Base-by-base conservation (phyloP, 2,797 vertebrate species). In the Salmo trutta region DNA sequence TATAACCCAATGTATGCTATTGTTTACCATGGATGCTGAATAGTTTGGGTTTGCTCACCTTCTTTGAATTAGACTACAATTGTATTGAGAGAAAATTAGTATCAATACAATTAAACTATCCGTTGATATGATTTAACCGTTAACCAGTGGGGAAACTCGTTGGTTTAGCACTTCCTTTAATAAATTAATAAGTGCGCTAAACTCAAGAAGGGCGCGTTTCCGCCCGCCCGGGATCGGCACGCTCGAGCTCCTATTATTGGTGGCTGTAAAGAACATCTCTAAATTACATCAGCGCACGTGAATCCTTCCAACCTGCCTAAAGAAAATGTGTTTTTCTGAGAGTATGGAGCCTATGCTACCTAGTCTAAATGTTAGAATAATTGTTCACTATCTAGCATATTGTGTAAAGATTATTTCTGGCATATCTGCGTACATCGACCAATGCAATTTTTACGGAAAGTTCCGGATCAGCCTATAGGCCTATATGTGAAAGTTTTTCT, bases 291-390 rank as follows among this genome's bases (percentile, higher is more conserved):
- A 54, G 77, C 78, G 79, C 86, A 41, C 79, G 82, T 80, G 77
- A 79, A 87, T 85, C 64, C 82, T 67, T 75, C 72, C 76, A 75
- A 79, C 41, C 29, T 75, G 79, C 75, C 86, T 77, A 64, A 62
- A 69, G 56, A 56, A 74, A 76, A 77, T 47, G 59, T 27, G 77
- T 41, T 27, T 88, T 82, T 76, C 76, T 74, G 47, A 77, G 73
- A 47, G 41, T 47, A 47, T 47, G 10, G 41, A 70, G 64, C 68
- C 41, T 67, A 10, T 41, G 54, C 21, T 82, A 75, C 52, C 2
- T 19, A 64, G 59, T 1, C 21, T 24, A 47, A 47, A 16, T 31
- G 65, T 67, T 15, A 16, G 65, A 69, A 69, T 33, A 69, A 62
- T 62, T 62, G 21, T 17, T 62, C n/a, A 21, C 59, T 62, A 62